Percentiles rank a stretch among this genome's conserved stretches.
These are phyloP conservation scores for Leptopterna dolabrata DNA, from an alignment of 2,888 invertebrate genomes.

Conservation along the genomic window DNA sequence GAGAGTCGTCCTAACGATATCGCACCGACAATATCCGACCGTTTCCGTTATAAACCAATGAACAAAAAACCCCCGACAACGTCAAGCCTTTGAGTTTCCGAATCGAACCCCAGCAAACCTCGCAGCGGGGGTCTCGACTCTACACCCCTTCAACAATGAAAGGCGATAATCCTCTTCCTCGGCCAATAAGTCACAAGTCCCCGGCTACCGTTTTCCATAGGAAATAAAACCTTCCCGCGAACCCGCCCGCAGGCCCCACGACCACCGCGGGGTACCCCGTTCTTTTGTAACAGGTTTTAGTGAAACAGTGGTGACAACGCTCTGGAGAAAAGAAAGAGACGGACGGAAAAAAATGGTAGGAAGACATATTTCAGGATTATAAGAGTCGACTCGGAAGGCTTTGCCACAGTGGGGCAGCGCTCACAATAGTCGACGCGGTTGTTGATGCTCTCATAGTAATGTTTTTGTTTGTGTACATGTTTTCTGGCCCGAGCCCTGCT, in stretches of 20 bases:
- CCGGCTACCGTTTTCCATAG: conserved; percentile 7
- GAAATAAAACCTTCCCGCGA: not conserved
- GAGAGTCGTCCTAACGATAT: not conserved
- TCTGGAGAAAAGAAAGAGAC: not conserved
- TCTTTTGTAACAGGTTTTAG: conserved; percentile 3
- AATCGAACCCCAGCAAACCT: not conserved
- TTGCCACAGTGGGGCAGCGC: not conserved
- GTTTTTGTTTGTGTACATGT: conserved; percentile 11
- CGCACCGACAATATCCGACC: not conserved
- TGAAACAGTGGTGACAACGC: conserved; percentile 3
- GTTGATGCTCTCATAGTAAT: not conserved
- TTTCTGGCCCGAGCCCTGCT: not conserved
- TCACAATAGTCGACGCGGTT: not conserved
- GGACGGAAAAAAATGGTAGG: not conserved
- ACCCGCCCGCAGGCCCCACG: not conserved
- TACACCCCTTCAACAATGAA: conserved; percentile 4
- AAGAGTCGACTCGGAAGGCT: not conserved
- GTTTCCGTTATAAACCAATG: not conserved
- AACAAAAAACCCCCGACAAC: not conserved
- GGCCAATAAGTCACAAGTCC: not conserved
- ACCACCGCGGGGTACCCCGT: not conserved
- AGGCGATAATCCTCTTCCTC: conserved; percentile 11
- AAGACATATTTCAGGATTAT: conserved; percentile 7
- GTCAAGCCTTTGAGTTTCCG: not conserved
- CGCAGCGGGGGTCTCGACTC: not conserved